Evolutionary conservation across 2,888 invertebrate species (phyloP).

Genomic region (Tetragonisca angustula): DNA sequence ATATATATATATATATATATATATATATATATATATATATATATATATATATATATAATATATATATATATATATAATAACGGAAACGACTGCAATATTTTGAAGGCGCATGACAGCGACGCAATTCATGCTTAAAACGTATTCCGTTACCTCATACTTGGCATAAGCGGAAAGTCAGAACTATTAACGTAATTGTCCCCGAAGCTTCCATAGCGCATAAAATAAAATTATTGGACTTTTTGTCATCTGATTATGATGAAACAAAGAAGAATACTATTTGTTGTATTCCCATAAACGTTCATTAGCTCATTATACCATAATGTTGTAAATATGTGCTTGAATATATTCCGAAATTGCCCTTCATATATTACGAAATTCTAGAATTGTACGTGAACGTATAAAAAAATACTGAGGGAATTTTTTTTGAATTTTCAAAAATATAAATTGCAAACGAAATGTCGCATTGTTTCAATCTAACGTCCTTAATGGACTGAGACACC

Average conservation of each 20-base stretch:
- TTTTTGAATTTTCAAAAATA: no score
- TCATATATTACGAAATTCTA: no score
- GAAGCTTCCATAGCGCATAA: neutral
- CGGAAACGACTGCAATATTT: slow-evolving; percentile 1
- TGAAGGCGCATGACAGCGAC: neutral
- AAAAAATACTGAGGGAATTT: no score
- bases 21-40: neutral
- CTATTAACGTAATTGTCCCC: neutral
- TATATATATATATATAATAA: neutral
- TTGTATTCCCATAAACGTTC: neutral
- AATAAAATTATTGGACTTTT: neutral
- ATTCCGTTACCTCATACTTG: slow-evolving; percentile 15
- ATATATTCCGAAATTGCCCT: no score
- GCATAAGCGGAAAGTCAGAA: slow-evolving; percentile 1
- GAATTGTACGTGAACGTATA: no score
- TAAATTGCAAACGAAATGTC: no score
- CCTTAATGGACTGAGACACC: neutral
- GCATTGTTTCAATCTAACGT: no score
- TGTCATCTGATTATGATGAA: neutral
- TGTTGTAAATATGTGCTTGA: no score
- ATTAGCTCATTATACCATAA: no score
- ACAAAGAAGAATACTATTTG: no score
- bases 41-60: neutral
- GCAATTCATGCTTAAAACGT: slow-evolving; percentile 24
- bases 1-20: neutral